Base-by-base conservation (phyloP, 2,888 invertebrate species). In the Aquatica leii region DNA sequence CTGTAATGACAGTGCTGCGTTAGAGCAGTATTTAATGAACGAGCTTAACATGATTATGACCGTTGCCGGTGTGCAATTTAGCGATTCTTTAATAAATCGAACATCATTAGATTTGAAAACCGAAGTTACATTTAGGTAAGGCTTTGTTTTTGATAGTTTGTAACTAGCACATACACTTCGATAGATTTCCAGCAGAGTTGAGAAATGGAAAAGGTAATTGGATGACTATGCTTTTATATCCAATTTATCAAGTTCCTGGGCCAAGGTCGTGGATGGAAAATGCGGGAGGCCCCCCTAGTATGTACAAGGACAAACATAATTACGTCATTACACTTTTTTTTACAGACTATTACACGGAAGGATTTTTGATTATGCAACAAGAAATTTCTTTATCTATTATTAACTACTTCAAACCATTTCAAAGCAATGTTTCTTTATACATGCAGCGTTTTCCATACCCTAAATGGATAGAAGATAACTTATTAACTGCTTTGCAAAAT, bases 391-490 rank as follows among this genome's bases (percentile, higher is more conserved):
- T 72, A 4, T 68, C 75, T 21, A 60, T 80, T n/a, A 71, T 78
- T 68, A 61, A 56, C 20, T 67, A 59, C 59, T 56, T 59, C 61
- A 57, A 62, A 52, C 34, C 37, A 50, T 64, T 34, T 5, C 34
- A 24, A 37, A 53, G 8, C 9, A 31, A 52, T 3, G 11, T 34
- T 31, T 20, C 43, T 5, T 52, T 88, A 41, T 73, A 81, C 50
- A 77, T 91, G 69, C 85, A 86, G 74, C 84, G 93, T 53, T 92
- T 87, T 80, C 92, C 94, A 0, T 93, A 92, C 78, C 91, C 93
- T 0, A 79, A 84, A 0, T 93, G 87, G 80, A 79, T 88, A 0
- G 81, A 85, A 20, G 94, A 95, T 78, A 78, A 85, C 0, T 85
- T 93, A 17, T 78, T 93, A 1, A 81, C 86, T 34, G 87, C 88